A percentile compares a stretch with the other conserved stretches of the same genome.
Conservation (phyloP, 2,797 vertebrate species). For the Emydoidea blandingii region DNA sequence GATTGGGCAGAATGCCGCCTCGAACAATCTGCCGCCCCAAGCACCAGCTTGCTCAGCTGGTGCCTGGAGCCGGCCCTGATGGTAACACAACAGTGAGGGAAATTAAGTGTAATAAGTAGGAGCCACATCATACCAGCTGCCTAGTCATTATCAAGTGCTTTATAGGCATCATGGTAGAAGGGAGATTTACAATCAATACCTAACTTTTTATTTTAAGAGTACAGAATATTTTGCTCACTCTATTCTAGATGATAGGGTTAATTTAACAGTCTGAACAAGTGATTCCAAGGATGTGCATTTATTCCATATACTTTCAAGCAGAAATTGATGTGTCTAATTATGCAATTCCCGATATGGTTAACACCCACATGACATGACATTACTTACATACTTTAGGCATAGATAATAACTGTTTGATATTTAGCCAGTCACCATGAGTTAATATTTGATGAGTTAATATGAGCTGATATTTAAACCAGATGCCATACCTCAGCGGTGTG, state of each 20-base stretch:
- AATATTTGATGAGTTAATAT: background rate
- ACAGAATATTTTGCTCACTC: background rate
- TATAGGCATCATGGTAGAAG: background rate
- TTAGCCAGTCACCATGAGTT: background rate
- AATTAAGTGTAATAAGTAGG: background rate
- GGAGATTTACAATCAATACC: background rate
- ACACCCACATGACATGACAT: background rate
- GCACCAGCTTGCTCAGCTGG: too few species aligned
- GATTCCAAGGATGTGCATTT: background rate
- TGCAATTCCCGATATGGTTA: background rate
- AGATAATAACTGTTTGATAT: background rate
- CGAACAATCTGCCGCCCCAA: too few species aligned
- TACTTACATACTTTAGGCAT: background rate
- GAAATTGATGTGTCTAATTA: background rate
- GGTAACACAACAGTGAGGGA: background rate
- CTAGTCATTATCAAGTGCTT: background rate
- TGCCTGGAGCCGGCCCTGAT: too few species aligned
- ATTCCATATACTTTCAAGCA: background rate
- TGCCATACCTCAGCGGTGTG: background rate
- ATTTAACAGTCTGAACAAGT: background rate
- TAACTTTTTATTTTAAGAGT: background rate
- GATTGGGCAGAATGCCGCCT: too few species aligned
- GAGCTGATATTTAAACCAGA: background rate
- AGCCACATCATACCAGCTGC: background rate
- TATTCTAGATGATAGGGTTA: background rate